These are phyloP conservation scores for Xenotilapia leptura DNA, from an alignment of 2,113 vertebrate species.

Conservation along the genomic window DNA sequence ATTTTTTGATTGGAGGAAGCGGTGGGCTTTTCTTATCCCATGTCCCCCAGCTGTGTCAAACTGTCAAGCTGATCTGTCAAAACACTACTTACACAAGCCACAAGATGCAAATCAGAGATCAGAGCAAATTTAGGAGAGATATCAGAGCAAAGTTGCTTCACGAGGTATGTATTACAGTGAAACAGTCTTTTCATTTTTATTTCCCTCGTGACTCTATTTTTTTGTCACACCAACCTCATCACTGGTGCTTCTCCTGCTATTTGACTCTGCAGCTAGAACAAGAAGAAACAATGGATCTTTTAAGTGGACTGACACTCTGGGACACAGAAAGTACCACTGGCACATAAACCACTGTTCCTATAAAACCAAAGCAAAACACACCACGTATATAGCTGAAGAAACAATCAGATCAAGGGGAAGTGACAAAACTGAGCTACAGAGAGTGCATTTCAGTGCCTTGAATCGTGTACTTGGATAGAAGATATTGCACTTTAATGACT, in stretches of 20 bases:
- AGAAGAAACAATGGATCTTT: background rate
- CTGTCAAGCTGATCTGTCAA: background rate
- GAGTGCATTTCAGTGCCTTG: background rate
- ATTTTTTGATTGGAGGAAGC: background rate
- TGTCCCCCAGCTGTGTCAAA: background rate
- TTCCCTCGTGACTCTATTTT: background rate
- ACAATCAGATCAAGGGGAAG: background rate
- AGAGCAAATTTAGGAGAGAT: background rate
- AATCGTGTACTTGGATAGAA: background rate
- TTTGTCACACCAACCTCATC: background rate
- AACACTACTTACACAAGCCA: background rate
- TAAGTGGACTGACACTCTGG: background rate
- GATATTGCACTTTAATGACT: background rate
- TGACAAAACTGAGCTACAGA: background rate
- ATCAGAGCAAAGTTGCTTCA: background rate
- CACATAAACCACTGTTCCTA: background rate
- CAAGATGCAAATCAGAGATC: background rate
- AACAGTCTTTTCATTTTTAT: background rate
- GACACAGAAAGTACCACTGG: background rate
- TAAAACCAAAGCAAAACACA: background rate
- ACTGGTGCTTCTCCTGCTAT: background rate
- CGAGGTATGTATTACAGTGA: background rate
- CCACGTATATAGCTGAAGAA: background rate
- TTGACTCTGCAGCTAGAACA: background rate
- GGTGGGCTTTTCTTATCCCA: background rate